Evolutionary conservation across 1,140 invertebrate genomes (phyloP).

Genomic region (Pteromalus puparum): DNA sequence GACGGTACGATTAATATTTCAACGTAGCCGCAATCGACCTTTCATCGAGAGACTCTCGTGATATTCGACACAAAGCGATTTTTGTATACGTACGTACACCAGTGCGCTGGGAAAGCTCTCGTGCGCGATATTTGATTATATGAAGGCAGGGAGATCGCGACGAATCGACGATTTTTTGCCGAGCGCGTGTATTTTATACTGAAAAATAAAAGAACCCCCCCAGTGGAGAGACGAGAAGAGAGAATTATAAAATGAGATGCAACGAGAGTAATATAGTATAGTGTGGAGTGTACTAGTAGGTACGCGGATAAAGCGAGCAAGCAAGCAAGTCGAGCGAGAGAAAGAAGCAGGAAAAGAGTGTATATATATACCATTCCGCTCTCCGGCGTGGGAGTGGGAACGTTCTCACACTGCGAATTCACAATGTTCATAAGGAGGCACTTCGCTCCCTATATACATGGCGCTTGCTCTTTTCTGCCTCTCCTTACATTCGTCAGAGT

Average conservation of each 20-base stretch:
- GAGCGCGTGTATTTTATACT: neutral
- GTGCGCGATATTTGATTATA: too few relatives aligned
- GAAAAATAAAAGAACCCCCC: neutral
- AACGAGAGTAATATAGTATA: neutral
- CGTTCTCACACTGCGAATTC: conserved; percentile 69
- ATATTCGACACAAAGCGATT: too few relatives aligned
- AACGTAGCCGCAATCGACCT: too few relatives aligned
- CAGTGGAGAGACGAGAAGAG: neutral
- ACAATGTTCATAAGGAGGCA: conserved; percentile 60
- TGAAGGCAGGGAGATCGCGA: too few relatives aligned
- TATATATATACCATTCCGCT: conserved; percentile 44
- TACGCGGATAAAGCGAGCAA: conserved; percentile 4
- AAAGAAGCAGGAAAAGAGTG: conserved; percentile 60
- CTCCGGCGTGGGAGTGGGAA: conserved; percentile 73
- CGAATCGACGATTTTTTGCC: neutral
- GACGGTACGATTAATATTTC: neutral
- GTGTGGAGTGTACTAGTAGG: neutral
- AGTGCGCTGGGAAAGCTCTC: too few relatives aligned
- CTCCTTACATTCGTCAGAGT: neutral
- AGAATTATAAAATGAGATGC: neutral
- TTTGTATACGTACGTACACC: too few relatives aligned
- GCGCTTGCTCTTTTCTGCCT: conserved; percentile 12
- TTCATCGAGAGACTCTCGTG: too few relatives aligned
- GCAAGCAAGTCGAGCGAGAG: too few relatives aligned
- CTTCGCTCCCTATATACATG: conserved; percentile 38